Evolutionary conservation across 2,888 invertebrate genomes (phyloP), one percentile per base, ranked within the genome.

Genomic region (Cotesia congregata): DNA sequence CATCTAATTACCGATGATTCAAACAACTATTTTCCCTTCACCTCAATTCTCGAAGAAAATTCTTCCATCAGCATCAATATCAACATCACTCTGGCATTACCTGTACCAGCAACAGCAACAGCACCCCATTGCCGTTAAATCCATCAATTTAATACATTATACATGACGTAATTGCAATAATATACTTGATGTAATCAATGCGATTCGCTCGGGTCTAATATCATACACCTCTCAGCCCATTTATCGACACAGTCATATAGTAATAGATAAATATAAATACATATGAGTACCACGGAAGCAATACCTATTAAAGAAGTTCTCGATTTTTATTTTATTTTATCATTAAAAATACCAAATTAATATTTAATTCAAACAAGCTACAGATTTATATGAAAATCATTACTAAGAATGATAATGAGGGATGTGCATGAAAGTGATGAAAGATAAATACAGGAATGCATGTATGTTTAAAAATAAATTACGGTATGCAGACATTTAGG

Each of bases 401-500:
- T 30, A 30, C 3, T 30, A 3, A 30, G 30, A 30, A 30, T 30
- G 30, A 30, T 30, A 30, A 30, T 30, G 50, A 50, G 50, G 7
- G 50, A 50, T 50, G 50, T 50, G 50, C 50, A 50, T 73, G 73
- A 73, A 73, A 73, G 73, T 50, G 50, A 50, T 12, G 38, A 30
- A 67, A 73, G 65, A 6, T 38, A 30, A n/a, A 40, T 15, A 15
- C 1, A 40, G 38, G 39, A 15, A 67, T 67, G 15, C 7, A 20
- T 9, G 12, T 64, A 64, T 9, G 20, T 1, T 9, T 60, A 60
- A 62, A 64, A 41, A 65, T 40, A 40, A 65, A 20, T 70, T 73
- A 50, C 50, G 65, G 67, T 59, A 73, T 67, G 73, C 65, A 50
- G 73, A 73, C 73, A 73, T 73, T 73, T 50, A 50, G 72, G 61